Base-by-base conservation (phyloP, 2,113 vertebrate species). In the Tautogolabrus adspersus region DNA sequence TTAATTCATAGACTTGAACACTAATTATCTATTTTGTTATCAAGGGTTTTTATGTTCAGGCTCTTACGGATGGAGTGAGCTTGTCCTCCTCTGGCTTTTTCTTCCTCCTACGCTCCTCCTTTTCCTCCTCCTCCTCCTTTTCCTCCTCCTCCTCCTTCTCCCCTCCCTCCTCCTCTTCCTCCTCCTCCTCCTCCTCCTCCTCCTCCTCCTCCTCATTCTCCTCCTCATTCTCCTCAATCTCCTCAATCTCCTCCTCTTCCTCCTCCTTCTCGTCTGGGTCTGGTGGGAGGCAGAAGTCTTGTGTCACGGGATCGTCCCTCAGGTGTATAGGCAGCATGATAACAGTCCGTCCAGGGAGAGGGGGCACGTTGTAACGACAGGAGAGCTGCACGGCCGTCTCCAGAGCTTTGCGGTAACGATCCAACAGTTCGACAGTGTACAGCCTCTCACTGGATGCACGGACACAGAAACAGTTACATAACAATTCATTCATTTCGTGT, bases 321-420 rank as follows among this genome's bases (percentile, higher is more conserved):
- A n/a, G n/a, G n/a, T n/a, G n/a, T n/a, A n/a, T n/a, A 13, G 18
- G 0, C 21, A 94, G 89, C n/a, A 95, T 19, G 72, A 98, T 79
- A 9, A 95, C 37, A 2, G 96, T 97, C 40, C 92, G 91, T 47
- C 97, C 97, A 0, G 96, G 94, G 1, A 98, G 90, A 0, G 94
- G 96, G 1, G 96, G 94, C 34, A 98, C 83, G 30, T 95, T 97
- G 82, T 96, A 92, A 3, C 83, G 91, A 66, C 95, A 95, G 1
- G 96, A 95, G 74, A 97, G 80, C 89, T 93, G 91, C n/a, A 97
- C 72, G 0, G 97, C 94, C 0, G 73, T 91, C 70, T 97, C 96
- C 88, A 98, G 87, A 54, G 97, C 96, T 59, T 87, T 66, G 5
- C 89, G 73, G 67, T 98, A 98, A 8, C 88, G 90, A 10, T 88